Evolutionary conservation across 2,888 invertebrate genomes (phyloP).

Genomic region (Coelopa pilipes): DNA sequence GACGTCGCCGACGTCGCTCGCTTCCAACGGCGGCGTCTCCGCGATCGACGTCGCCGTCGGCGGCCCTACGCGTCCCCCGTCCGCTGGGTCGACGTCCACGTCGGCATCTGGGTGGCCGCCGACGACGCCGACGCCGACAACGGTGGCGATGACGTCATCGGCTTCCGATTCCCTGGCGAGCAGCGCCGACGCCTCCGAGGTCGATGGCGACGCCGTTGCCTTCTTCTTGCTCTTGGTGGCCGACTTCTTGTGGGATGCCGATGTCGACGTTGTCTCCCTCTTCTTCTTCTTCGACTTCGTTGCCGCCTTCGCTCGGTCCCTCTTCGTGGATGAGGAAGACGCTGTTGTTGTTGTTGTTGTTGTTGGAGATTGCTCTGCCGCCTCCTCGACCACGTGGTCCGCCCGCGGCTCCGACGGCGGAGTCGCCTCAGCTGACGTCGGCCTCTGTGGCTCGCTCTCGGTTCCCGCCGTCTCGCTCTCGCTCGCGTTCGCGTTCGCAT

Average conservation of each 20-base stretch:
- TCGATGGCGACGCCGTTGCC: background rate
- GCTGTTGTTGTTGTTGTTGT: no score
- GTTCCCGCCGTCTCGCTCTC: background rate
- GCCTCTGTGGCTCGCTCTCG: background rate
- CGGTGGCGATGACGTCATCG: slow-evolving; percentile 22
- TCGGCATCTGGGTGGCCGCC: no score
- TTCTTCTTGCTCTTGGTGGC: background rate
- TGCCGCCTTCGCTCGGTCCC: slow-evolving; percentile 20
- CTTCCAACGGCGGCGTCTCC: no score
- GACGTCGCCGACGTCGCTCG: no score
- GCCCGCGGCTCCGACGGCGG: background rate
- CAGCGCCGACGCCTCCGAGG: no score
- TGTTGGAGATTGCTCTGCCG: no score
- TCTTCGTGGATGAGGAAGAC: slow-evolving; percentile 5
- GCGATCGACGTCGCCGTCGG: no score
- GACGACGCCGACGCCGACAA: slow-evolving; percentile 32
- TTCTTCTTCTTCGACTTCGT: slow-evolving; percentile 43
- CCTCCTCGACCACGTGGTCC: background rate
- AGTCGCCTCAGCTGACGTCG: no score
- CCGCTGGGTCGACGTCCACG: no score
- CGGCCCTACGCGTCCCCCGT: no score
- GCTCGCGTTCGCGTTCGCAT: slow-evolving; percentile 10
- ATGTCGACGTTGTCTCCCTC: background rate
- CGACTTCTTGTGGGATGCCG: no score
- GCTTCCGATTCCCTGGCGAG: no score